Evolutionary conservation across 2,888 invertebrate genomes (phyloP), one percentile per base, ranked within the genome.

Genomic region (Pocota personata): DNA sequence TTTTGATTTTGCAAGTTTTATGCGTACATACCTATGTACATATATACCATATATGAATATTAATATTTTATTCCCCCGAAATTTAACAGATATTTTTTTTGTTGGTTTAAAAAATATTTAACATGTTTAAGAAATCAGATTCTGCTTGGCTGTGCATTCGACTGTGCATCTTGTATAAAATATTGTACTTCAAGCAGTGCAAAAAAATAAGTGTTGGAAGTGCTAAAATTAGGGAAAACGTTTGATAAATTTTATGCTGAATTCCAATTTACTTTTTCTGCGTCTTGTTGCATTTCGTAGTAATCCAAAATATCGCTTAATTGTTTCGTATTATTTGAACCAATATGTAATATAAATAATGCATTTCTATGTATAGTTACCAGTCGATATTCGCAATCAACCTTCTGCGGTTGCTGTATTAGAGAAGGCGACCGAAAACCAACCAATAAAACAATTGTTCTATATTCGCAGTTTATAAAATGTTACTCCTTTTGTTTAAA

Each of bases 381-480:
- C 58, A 88, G 89, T 89, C 89, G 88, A 88, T 89, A 89, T 89
- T 89, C 88, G 88, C 88, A 89, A 90, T 94, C 95, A 95, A 94
- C 95, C 95, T 95, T 95, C 95, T 95, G 95, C 95, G 95, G 95
- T 94, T 95, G 95, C 95, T 95, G 95, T 95, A 95, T 94, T 93
- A 94, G 95, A 96, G 95, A 95, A 95, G 95, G 95, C 95, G 95
- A 95, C 95, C 94, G 94, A 94, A 92, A 92, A 91, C 92, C 92
- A 92, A 92, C 92, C 92, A 91, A 92, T 90, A 89, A 89, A 88
- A 71, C 67, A 77, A 19, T 73, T 72, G 21, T 76, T 71, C 16
- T 37, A 71, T 73, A 50, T 60, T 72, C 60, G 76, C 37, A 69
- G 32, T 62, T 40, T 67, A 66, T 77, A 30, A n/a, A 46, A 46